Base-by-base conservation (phyloP, 2,888 invertebrate species). In the Yponomeuta sedellus region DNA sequence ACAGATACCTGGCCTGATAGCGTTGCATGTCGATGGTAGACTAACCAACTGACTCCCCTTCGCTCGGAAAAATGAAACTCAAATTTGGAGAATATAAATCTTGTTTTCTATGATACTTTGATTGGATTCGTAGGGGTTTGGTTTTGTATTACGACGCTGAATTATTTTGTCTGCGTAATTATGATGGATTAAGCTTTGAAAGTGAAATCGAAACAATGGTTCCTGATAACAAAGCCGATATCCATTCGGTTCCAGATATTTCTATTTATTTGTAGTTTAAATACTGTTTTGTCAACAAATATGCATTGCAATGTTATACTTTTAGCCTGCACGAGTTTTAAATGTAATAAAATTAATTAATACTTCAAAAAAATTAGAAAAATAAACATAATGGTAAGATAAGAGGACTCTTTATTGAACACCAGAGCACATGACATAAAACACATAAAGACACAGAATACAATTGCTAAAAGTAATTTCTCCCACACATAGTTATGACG, bases 1-100 rank as follows among this genome's bases (percentile, higher is more conserved):
- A 86, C 84, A 85, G 88, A 88, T 88, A 89, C 83, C 81, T 83
- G 82, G 70, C 71, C 83, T 78, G 86, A 88, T 87, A 88, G 81
- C 78, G 77, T 85, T 77, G 83, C 83, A 82, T 83, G 84, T 79
- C 78, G 80, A 77, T 77, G 44, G 44, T 52, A 52, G 44, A 52
- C 44, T 12, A 12, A 52, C 44, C 74, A 77, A 67, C 73, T 68
- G 67, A 75, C 76, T 81, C 82, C 81, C 81, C 72, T 72, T 74
- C 70, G 69, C 28, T 16, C 16, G 84, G 85, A 83, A 85, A 86
- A 86, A 85, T 85, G 83, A 83, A 80, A 77, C 77, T 71, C 80
- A 77, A 79, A 28, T 56, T 82, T 82, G 75, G 77, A 80, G 79
- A 79, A 78, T 77, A 81, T 82, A 85, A 86, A 87, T 88, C 84